Conservation (phyloP, 2,888 invertebrate species). For the Tineola bisselliella region DNA sequence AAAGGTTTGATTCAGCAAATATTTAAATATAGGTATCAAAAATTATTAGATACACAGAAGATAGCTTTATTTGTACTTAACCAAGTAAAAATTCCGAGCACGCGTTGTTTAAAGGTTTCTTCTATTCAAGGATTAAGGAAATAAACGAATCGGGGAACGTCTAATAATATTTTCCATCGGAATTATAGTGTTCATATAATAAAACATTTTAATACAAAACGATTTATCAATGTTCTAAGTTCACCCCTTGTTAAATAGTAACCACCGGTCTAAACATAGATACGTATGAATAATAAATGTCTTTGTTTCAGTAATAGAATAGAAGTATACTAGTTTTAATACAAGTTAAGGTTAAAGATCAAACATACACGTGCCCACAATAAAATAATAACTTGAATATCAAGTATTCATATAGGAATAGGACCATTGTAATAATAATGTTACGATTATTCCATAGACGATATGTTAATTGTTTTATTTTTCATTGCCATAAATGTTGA, state of each 20-base stretch:
- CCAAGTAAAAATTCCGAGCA: neutral
- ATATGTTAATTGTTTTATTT: neutral
- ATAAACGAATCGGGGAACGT: neutral
- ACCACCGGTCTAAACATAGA: too few species aligned
- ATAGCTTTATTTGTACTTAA: neutral
- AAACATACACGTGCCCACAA: neutral
- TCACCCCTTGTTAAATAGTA: too few species aligned
- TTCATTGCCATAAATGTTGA: neutral
- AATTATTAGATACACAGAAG: too few species aligned
- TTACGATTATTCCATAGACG: too few species aligned
- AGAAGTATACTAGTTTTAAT: neutral
- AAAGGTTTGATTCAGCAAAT: too few species aligned
- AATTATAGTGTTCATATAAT: too few species aligned
- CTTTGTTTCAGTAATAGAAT: too few species aligned
- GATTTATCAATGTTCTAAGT: too few species aligned
- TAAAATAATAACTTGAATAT: neutral
- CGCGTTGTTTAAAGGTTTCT: neutral
- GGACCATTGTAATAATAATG: too few species aligned
- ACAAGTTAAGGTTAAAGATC: neutral
- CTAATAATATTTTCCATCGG: neutral
- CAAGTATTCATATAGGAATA: neutral
- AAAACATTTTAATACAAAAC: too few species aligned
- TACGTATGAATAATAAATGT: too few species aligned
- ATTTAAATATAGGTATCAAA: too few species aligned
- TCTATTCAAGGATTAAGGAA: neutral